phyloP scores from a whole-genome alignment of 53 echinoderm and acorn worm genomes.

The Zoroaster sp. region DNA sequence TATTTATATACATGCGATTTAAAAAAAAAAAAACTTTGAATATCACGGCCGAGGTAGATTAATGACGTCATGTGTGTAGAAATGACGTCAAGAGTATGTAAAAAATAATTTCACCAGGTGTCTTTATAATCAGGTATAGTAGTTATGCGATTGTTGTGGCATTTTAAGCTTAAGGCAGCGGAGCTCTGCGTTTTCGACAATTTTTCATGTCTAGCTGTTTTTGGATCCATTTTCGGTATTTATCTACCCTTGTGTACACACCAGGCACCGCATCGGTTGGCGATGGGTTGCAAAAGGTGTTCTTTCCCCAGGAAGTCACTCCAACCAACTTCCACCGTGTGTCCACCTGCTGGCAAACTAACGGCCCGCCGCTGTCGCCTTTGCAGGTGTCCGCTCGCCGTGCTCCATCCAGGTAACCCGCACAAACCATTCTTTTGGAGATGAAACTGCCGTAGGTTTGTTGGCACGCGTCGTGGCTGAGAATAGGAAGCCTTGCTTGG shows the following conservation, averaged over 20 bases:
- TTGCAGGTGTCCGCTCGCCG: constrained; percentile 86
- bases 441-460: constrained; percentile 65
- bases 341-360: constrained; percentile 71
- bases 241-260: constrained; percentile 83
- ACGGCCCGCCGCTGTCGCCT: constrained; percentile 95
- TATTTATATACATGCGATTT: background rate
- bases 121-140: too few relatives aligned
- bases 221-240: constrained; percentile 83
- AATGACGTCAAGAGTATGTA: background rate
- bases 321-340: constrained; percentile 79
- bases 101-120: too few relatives aligned
- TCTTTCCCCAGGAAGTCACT: constrained; percentile 92
- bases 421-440: constrained; percentile 76
- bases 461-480: constrained; percentile 62
- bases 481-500: constrained; percentile 80
- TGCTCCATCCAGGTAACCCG: constrained; percentile 58
- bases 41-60: background rate
- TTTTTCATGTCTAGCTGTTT: constrained; percentile 59
- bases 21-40: too few relatives aligned
- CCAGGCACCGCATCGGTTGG: constrained; percentile 74
- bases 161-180: background rate
- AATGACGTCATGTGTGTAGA: background rate
- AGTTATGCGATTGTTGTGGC: too few relatives aligned
- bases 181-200: constrained; percentile 49
- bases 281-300: constrained; percentile 65